These are phyloP conservation scores for Protobothrops flavoviridis DNA, from an alignment of 2,113 vertebrate genomes.

Conservation along the genomic window DNA sequence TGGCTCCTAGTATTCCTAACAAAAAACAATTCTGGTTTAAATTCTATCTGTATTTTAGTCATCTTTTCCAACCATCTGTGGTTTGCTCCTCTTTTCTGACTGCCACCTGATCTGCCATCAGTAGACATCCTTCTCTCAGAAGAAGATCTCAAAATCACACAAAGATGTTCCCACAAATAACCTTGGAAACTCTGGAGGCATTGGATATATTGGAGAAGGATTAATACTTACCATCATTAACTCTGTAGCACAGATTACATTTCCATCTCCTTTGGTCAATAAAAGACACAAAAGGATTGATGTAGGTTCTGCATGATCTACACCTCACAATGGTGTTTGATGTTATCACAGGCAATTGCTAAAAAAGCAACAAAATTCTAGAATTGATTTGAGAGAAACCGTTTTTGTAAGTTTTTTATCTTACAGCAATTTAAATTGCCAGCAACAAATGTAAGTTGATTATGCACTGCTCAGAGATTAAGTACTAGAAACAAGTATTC, in stretches of 20 bases:
- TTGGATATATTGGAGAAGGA: background rate
- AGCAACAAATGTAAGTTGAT: background rate
- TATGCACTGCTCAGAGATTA: background rate
- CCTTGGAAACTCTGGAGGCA: background rate
- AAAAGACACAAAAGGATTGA: constrained; percentile 97
- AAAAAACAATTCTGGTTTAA: too few species aligned
- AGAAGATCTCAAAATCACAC: too few species aligned
- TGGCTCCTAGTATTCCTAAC: too few species aligned
- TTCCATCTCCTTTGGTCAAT: constrained; percentile 97
- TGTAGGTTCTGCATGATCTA: constrained; percentile 93
- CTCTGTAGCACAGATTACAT: constrained; percentile 94
- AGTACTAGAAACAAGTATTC: background rate
- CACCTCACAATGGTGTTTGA: constrained; percentile 96
- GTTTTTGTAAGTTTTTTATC: background rate
- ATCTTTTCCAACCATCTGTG: too few species aligned
- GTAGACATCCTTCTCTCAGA: too few species aligned
- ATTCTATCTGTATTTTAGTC: too few species aligned
- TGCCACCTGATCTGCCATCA: too few species aligned
- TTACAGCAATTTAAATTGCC: background rate
- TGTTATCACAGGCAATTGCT: constrained; percentile 97
- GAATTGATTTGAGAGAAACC: background rate
- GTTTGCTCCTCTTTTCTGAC: too few species aligned
- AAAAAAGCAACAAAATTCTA: constrained; percentile 42
- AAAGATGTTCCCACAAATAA: too few species aligned
- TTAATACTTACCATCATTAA: constrained; percentile 87